Base-by-base conservation (phyloP, 2,113 vertebrate genomes). In the Pygoscelis antarcticus region DNA sequence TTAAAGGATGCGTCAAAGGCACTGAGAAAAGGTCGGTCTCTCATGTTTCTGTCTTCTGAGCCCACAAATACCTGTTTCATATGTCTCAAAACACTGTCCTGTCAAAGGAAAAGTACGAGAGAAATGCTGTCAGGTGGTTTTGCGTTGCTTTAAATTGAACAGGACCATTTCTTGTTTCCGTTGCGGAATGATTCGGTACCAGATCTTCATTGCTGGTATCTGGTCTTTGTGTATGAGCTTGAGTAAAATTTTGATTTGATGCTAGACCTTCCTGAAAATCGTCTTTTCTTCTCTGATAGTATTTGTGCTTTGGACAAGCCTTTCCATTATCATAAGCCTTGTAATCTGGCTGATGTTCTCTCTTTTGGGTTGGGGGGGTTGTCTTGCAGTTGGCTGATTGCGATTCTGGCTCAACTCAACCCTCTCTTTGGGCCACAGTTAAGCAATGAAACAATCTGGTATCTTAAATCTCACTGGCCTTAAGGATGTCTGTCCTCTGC, bases 371-470 rank as follows among this genome's bases (percentile, higher is more conserved):
- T 76, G 90, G 96, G 96, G 83, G 96, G 93, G 38, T 86, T 97
- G 34, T 96, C 92, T 97, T 98, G 82, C 97, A 99, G 99, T 96
- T 99, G 99, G 99, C 98, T 99, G 96, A 99, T 99, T 97, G 99
- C 99, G 25, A 99, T 99, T 96, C 98, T 99, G 95, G 98, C 99
- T 94, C 99, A 99, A 32, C 98, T 99, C 87, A 99, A 99, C 97
- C 99, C 99, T 13, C 98, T 99, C 36, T 99, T 99, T 97, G 99
- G 99, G 91, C 99, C 99, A 0, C 95, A 99, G 64, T 92, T 99
- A 95, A 98, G 92, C 91, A 98, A 98, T 87, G 98, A 99, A 32
- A 98, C 98, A 76, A 99, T 99, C 97, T 99, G 98, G 99, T 99
- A 99, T 95, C 98, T 99, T 69, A 94, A 58, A 38, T 65, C 94